Conservation (phyloP, 1,140 invertebrate genomes). For the Euwallacea similis region DNA sequence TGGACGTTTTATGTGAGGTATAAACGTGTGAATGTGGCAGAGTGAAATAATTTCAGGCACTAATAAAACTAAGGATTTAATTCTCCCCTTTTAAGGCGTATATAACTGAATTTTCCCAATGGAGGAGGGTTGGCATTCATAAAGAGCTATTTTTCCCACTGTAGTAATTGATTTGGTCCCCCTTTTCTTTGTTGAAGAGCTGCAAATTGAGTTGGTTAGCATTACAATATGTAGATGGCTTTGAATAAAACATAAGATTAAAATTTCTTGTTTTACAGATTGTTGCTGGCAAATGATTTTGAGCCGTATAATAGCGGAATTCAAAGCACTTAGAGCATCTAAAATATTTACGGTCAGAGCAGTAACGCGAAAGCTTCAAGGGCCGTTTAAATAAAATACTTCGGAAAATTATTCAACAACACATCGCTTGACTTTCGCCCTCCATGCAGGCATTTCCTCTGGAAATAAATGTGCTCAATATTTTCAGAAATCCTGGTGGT, state of each 20-base stretch:
- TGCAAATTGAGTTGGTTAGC: background rate
- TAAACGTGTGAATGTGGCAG: background rate
- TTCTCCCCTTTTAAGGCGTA: background rate
- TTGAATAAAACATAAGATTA: background rate
- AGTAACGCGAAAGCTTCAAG: background rate
- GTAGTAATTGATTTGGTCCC: background rate
- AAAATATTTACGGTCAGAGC: background rate
- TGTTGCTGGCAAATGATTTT: background rate
- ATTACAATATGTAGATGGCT: background rate
- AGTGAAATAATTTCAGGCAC: background rate
- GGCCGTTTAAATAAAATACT: background rate
- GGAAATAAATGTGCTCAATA: no score
- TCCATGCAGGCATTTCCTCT: no score
- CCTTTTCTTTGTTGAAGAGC: background rate
- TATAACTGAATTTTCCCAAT: conserved; percentile 1
- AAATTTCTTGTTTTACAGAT: background rate
- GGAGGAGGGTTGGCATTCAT: background rate
- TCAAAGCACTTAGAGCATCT: conserved; percentile 1
- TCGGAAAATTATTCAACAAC: background rate
- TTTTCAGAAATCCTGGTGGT: no score
- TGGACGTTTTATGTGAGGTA: conserved; percentile 7
- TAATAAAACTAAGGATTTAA: background rate
- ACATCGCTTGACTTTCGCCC: no score
- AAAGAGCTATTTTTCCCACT: no score
- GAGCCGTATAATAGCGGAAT: background rate